A percentile compares a stretch with the other conserved stretches of the same genome.
Evolutionary conservation across 2,888 invertebrate genomes (phyloP).

Genomic region (Drosophila mimica): DNA sequence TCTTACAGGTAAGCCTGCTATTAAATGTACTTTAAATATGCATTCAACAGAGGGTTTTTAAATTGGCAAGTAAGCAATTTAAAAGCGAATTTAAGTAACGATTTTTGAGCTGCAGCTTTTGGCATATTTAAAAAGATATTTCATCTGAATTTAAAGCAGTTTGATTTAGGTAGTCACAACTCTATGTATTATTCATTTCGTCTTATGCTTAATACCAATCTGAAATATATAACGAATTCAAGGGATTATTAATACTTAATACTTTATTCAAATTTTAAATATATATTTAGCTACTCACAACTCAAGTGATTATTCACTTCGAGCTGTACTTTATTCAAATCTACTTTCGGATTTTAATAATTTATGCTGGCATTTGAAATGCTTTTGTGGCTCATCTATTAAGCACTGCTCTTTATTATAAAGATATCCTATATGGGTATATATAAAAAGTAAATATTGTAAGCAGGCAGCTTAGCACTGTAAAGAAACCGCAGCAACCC

Average conservation of each 20-base stretch:
- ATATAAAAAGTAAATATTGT: constrained; percentile 24
- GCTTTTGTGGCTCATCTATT: background rate
- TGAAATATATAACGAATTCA: too few species aligned
- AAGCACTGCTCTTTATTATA: background rate
- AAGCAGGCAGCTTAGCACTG: constrained; percentile 39
- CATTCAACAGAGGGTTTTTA: background rate
- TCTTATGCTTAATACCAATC: too few species aligned
- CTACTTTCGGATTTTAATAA: background rate
- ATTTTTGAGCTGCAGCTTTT: background rate
- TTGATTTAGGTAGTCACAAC: background rate
- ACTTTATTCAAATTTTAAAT: background rate
- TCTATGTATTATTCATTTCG: background rate
- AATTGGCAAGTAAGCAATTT: constrained; percentile 4
- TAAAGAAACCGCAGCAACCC: constrained; percentile 16
- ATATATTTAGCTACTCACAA: background rate
- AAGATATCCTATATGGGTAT: background rate
- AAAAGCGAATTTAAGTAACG: background rate
- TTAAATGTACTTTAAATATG: background rate
- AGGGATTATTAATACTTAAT: too few species aligned
- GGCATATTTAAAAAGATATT: background rate
- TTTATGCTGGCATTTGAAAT: background rate
- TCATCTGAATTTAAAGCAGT: background rate
- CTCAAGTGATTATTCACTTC: background rate
- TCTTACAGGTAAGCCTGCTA: constrained; percentile 50
- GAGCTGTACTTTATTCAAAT: background rate